phyloP scores from a whole-genome alignment of 2,888 invertebrate genomes.

The Panzeria rudis region DNA sequence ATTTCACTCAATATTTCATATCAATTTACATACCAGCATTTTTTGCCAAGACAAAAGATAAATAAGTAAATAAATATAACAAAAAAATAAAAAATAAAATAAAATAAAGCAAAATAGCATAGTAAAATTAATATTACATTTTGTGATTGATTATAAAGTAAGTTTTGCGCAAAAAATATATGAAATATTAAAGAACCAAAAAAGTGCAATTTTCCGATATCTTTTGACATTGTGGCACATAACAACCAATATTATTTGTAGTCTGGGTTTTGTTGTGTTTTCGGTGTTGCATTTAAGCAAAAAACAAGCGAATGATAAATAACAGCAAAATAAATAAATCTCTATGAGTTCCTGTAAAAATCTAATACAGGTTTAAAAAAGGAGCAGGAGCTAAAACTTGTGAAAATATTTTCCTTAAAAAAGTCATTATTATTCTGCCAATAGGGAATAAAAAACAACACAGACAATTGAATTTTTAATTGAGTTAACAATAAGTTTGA shows the following conservation, averaged over 20 bases:
- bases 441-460: slow-evolving; percentile 35
- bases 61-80: background rate
- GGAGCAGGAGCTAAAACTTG: slow-evolving; percentile 10
- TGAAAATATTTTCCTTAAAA: slow-evolving; percentile 38
- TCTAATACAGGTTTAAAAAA: background rate
- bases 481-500: slow-evolving; percentile 65
- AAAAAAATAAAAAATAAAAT: background rate
- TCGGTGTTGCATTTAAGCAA: background rate
- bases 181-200: slow-evolving; percentile 3
- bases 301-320: slow-evolving; percentile 54
- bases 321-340: slow-evolving; percentile 60
- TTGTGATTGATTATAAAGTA: slow-evolving; percentile 62
- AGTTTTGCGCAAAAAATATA: slow-evolving; percentile 24
- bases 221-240: slow-evolving; percentile 46
- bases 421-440: background rate
- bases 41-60: background rate
- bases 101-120: slow-evolving; percentile 9
- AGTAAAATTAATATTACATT: slow-evolving; percentile 53
- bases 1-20: slow-evolving; percentile 33
- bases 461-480: slow-evolving; percentile 69
- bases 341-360: background rate
- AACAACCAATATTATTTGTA: slow-evolving; percentile 49
- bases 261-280: slow-evolving; percentile 14
- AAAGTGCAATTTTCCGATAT: slow-evolving; percentile 30
- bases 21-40: slow-evolving; percentile 20